Conservation (phyloP, 2,797 vertebrate genomes). For the Lepidocolaptes lacrymiger region DNA sequence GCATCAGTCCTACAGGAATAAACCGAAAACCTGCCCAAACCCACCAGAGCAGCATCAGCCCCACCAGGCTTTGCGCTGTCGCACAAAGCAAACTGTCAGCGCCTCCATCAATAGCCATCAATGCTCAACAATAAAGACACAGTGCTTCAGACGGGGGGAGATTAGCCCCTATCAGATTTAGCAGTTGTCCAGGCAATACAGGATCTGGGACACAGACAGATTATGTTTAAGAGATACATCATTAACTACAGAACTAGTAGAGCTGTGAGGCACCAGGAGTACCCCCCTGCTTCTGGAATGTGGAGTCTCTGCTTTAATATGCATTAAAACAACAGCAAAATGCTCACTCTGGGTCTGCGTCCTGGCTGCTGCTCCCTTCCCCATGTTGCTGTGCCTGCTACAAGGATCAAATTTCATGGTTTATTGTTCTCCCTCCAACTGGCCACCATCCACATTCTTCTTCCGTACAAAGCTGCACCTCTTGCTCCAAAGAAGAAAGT, state of each 20-base stretch:
- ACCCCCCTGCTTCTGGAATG: background rate
- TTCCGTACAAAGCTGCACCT: slow-evolving; percentile 47
- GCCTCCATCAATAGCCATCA: slow-evolving; percentile 32
- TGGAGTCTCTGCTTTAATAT: background rate
- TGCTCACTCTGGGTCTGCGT: background rate
- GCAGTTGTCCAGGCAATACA: background rate
- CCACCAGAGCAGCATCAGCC: background rate
- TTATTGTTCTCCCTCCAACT: slow-evolving; percentile 76
- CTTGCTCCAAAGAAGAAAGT: slow-evolving; percentile 44
- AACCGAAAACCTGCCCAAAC: background rate
- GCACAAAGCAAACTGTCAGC: slow-evolving; percentile 12
- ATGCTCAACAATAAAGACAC: background rate
- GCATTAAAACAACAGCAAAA: slow-evolving; percentile 32
- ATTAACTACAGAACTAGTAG: background rate
- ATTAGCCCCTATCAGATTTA: slow-evolving; percentile 19
- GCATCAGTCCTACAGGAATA: background rate
- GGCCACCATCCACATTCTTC: slow-evolving; percentile 69
- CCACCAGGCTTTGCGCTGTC: background rate
- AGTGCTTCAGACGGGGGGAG: slow-evolving; percentile 1
- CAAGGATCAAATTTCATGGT: slow-evolving; percentile 75
- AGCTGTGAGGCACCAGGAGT: background rate
- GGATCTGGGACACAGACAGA: background rate
- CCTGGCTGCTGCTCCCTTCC: slow-evolving; percentile 45
- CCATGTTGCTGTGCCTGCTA: slow-evolving; percentile 53
- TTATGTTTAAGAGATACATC: background rate